Base-by-base conservation (phyloP, 2,797 vertebrate species). In the Carcharodon carcharias region DNA sequence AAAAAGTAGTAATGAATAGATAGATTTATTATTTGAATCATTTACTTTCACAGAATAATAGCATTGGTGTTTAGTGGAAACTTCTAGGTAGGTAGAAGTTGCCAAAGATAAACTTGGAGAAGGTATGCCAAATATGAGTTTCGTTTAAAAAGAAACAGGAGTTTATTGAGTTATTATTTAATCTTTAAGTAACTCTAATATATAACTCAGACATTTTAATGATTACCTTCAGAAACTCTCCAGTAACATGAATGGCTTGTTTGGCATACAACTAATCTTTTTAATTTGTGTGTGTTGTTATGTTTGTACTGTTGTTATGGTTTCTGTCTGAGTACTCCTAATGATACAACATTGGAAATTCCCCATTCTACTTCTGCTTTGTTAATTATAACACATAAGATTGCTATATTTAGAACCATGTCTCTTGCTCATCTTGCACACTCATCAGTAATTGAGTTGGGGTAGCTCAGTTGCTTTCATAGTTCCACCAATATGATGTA, bases 401-500 rank as follows among this genome's bases (percentile, higher is more conserved):
- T 73, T 54, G 56, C 94, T 73, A 23, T 73, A 35, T 56, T 56
- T 95, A 67, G 40, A 95, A 50, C 93, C 28, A 40, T 31, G 21
- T 71, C 23, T 71, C 40, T 71, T 50, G 3, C 31, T 95, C n/a
- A 45, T 65, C 61, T 56, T 73, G 40, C 63, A 54, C 69, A 35
- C 35, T 67, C 61, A 23, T 21, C 14, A 61, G 11, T 63, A 95
- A 73, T 21, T n/a, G 50, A 95, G 28, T 95, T 71, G 67, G 94
- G 31, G 67, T 77, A 95, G 54, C 50, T 95, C 45, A 56, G 31
- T 95, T 35, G 69, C 67, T 95, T 26, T 61, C 35, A 18, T 40
- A 58, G 12, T n/a, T 54, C 69, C 69, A 95, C 50, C 69, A 50
- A 56, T n/a, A n/a, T 95, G 89, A 92, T 92, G 58, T 92, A 92